Conservation (phyloP, 2,797 vertebrate species). For the Enteromius viviparus region DNA sequence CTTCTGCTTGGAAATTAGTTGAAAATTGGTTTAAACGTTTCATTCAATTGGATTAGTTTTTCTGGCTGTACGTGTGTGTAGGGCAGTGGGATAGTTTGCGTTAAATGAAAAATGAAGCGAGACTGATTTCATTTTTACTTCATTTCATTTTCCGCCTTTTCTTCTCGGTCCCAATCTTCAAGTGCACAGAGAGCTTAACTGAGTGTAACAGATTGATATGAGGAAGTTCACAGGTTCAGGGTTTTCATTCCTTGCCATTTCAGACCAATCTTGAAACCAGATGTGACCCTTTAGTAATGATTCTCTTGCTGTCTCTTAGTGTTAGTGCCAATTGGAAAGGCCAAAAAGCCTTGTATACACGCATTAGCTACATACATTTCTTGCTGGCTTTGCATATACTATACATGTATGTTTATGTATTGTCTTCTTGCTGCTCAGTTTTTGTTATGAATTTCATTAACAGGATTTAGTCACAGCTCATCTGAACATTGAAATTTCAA, state of each 20-base stretch:
- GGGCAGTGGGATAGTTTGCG: background rate
- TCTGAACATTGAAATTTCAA: background rate
- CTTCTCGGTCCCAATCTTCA: conserved; percentile 52
- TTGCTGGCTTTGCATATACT: background rate
- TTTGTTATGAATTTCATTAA: conserved; percentile 9
- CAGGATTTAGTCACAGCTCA: background rate
- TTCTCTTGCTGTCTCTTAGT: conserved; percentile 38
- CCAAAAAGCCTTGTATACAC: conserved; percentile 5
- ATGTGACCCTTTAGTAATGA: conserved; percentile 58
- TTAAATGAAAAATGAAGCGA: conserved; percentile 55
- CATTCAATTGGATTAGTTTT: conserved; percentile 31
- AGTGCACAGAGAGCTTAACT: conserved; percentile 58
- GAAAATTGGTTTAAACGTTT: conserved; percentile 37
- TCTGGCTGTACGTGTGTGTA: background rate
- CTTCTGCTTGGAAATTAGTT: conserved; percentile 49
- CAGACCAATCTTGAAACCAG: conserved; percentile 58
- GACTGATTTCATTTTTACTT: conserved; percentile 55
- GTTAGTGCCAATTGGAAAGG: conserved; percentile 43
- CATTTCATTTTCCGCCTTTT: conserved; percentile 50
- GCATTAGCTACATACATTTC: background rate
- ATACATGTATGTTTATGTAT: background rate
- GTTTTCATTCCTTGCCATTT: conserved; percentile 59
- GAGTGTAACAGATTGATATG: conserved; percentile 59
- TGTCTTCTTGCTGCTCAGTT: background rate
- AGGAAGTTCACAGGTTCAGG: conserved; percentile 58